A percentile compares a stretch with the other conserved stretches of the same genome.
Conservation (phyloP, 2,888 invertebrate genomes). For the Aleiodes alternator region DNA sequence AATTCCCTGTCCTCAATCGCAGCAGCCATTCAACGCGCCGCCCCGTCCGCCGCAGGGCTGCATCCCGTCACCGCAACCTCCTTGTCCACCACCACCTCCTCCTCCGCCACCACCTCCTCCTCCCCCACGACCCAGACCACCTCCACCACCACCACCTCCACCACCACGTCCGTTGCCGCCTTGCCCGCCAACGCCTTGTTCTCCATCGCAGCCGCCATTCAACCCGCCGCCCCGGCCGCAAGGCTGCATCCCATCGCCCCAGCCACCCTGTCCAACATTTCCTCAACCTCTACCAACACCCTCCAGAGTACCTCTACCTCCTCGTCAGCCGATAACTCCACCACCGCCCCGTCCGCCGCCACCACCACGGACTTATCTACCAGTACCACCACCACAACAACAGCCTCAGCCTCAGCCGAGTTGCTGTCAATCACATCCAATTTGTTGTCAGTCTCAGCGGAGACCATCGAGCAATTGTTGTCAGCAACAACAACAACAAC, state of each 20-base stretch:
- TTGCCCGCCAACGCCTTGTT: constrained; percentile 42
- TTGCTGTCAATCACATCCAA: constrained; percentile 4
- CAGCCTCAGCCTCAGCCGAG: too few species aligned
- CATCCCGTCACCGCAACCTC: neutral
- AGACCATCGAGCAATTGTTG: constrained; percentile 8
- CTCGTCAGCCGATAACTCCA: constrained; percentile 25
- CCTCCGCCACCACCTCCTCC: neutral
- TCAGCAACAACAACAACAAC: constrained; percentile 35
- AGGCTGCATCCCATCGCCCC: neutral
- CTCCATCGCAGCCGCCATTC: neutral
- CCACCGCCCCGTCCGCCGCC: constrained; percentile 37
- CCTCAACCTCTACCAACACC: neutral
- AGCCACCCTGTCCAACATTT: neutral
- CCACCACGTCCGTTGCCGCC: constrained; percentile 1
- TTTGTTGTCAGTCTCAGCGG: constrained; percentile 31
- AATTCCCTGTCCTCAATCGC: constrained; percentile 37
- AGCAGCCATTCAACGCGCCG: neutral
- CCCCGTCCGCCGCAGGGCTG: constrained; percentile 11
- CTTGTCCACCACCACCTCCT: neutral
- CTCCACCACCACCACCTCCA: constrained; percentile 13
- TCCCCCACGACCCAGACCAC: constrained; percentile 29
- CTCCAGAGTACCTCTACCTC: neutral
- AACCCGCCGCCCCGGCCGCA: neutral
- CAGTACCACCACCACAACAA: constrained; percentile 42
- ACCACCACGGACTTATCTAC: constrained; percentile 48